phyloP scores from a whole-genome alignment of 2,113 vertebrate genomes.

The Tursiops truncatus region DNA sequence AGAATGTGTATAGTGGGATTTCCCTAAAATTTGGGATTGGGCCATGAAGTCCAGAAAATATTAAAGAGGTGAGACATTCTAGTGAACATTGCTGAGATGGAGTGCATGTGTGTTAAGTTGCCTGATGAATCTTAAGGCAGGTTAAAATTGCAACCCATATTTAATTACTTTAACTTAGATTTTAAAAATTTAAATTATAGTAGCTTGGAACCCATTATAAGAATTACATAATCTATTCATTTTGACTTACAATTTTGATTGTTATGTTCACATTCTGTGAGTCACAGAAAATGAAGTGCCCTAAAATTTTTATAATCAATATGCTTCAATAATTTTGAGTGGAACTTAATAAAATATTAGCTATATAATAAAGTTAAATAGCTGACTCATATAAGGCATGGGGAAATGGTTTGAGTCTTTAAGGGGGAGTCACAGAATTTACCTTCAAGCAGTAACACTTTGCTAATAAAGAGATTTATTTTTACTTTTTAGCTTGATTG shows the following conservation, averaged over 20 bases:
- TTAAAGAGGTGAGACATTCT: neutral
- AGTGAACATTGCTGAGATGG: neutral
- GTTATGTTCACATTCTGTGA: neutral
- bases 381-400: neutral
- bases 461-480: neutral
- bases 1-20: neutral
- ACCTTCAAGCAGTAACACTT: neutral
- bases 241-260: constrained; percentile 15
- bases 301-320: neutral
- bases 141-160: neutral
- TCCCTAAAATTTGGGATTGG: neutral
- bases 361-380: neutral
- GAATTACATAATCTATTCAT: neutral
- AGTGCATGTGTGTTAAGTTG: neutral
- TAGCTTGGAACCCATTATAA: neutral
- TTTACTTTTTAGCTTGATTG: neutral
- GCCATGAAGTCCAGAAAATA: neutral
- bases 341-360: neutral
- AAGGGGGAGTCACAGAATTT: neutral
- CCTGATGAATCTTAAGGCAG: neutral
- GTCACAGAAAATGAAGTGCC: neutral
- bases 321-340: neutral
- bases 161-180: constrained; percentile 1
- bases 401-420: neutral
- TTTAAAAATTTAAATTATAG: neutral